Evolutionary conservation across 2,888 invertebrate species (phyloP).

Genomic region (Nomada hirtipes): DNA sequence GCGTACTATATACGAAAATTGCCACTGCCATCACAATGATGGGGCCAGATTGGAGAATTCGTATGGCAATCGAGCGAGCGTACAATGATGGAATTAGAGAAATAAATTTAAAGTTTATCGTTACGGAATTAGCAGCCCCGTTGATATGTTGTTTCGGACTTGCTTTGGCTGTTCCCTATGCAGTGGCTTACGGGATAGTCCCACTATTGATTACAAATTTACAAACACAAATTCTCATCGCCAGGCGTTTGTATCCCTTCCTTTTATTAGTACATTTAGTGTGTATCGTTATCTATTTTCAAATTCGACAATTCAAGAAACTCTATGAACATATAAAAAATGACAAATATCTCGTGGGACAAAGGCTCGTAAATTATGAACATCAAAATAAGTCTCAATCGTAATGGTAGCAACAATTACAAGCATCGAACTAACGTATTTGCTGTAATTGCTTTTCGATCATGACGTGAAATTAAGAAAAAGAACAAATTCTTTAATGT

Average conservation of each 20-base stretch:
- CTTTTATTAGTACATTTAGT: slow-evolving; percentile 90
- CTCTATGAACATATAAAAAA: slow-evolving; percentile 99
- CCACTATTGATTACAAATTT: slow-evolving; percentile 89
- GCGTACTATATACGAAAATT: slow-evolving; percentile 98
- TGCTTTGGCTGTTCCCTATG: slow-evolving; percentile 97
- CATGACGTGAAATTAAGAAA: slow-evolving; percentile 41
- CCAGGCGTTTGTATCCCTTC: slow-evolving; percentile 95
- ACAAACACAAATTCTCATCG: slow-evolving; percentile 90
- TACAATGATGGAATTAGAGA: slow-evolving; percentile 97
- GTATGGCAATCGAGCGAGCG: slow-evolving; percentile 95
- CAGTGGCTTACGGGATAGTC: slow-evolving; percentile 91
- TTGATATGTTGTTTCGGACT: slow-evolving; percentile 95
- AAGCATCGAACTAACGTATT: slow-evolving; percentile 75
- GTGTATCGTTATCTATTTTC: slow-evolving; percentile 90
- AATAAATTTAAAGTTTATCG: slow-evolving; percentile 94
- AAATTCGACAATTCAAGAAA: slow-evolving; percentile 96
- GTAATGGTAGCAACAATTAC: slow-evolving; percentile 72
- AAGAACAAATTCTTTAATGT: slow-evolving; percentile 72
- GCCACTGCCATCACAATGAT: slow-evolving; percentile 98
- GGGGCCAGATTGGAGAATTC: slow-evolving; percentile 98
- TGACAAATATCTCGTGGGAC: slow-evolving; percentile 99
- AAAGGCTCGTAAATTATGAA: slow-evolving; percentile 98
- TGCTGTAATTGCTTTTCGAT: slow-evolving; percentile 41
- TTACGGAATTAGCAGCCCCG: slow-evolving; percentile 94
- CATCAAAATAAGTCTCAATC: slow-evolving; percentile 88